Percentiles rank a stretch among this genome's conserved stretches.
Evolutionary conservation across 2,888 invertebrate genomes (phyloP).

Genomic region (Caenorhabditis sp.): DNA sequence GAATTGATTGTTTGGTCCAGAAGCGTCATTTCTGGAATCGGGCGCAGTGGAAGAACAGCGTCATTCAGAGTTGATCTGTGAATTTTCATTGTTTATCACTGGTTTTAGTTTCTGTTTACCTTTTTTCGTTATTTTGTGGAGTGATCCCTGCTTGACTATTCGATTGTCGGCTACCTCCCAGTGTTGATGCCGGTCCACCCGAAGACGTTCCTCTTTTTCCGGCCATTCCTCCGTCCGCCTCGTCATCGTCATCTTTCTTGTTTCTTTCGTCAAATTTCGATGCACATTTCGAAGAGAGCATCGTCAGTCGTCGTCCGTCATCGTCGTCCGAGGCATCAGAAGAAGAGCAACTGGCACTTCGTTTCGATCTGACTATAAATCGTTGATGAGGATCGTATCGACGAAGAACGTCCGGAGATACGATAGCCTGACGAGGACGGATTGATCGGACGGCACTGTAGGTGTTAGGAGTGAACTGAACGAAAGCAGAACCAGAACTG

Average conservation of each 20-base stretch:
- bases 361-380: constrained; percentile 63
- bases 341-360: constrained; percentile 87
- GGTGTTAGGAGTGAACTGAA: constrained; percentile 54
- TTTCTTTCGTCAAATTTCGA: constrained; percentile 38
- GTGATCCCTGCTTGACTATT: constrained; percentile 9
- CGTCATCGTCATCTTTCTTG: constrained; percentile 59
- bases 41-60: constrained; percentile 41
- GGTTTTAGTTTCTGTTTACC: not conserved
- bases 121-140: constrained; percentile 34
- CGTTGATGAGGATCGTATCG: constrained; percentile 74
- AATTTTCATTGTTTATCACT: not conserved
- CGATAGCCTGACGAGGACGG: constrained; percentile 76
- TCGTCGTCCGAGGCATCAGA: constrained; percentile 91
- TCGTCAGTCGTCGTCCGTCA: constrained; percentile 79
- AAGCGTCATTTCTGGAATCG: constrained; percentile 70
- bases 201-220: constrained; percentile 19
- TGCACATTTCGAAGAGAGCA: constrained; percentile 61
- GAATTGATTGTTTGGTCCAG: constrained; percentile 60
- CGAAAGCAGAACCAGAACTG: constrained; percentile 4
- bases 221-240: constrained; percentile 25
- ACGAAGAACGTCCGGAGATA: constrained; percentile 75
- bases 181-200: constrained; percentile 6
- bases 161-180: constrained; percentile 2
- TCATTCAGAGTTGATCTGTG: constrained; percentile 43
- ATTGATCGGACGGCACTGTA: constrained; percentile 73